Percentiles rank a stretch among this genome's conserved stretches.
These are phyloP conservation scores for Craniophora ligustri DNA, from an alignment of 2,888 invertebrate genomes.

Conservation along the genomic window DNA sequence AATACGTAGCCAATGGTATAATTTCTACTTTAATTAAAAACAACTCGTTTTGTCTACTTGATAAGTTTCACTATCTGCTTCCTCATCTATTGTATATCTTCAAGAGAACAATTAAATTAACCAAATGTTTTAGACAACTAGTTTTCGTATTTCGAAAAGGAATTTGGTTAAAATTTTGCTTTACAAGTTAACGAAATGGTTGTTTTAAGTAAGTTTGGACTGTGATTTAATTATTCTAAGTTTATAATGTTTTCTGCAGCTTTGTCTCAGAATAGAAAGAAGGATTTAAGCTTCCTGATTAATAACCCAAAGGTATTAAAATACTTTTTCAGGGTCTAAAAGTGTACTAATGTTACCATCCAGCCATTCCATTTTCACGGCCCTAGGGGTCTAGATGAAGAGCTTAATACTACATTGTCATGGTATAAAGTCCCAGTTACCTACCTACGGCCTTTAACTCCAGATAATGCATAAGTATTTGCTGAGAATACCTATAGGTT, in stretches of 20 bases:
- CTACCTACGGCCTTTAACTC: too few species aligned
- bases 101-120: conserved; percentile 11
- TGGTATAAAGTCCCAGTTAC: too few species aligned
- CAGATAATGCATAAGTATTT: too few species aligned
- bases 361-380: too few species aligned
- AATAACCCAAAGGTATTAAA: too few species aligned
- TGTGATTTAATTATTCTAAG: background rate
- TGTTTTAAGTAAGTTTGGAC: conserved; percentile 25
- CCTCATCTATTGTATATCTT: conserved; percentile 16
- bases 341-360: too few species aligned
- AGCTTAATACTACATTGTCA: too few species aligned
- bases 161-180: conserved; percentile 17
- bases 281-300: too few species aligned
- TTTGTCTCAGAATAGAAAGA: too few species aligned
- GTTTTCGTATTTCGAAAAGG: background rate
- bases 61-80: conserved; percentile 48
- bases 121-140: conserved; percentile 3
- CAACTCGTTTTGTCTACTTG: conserved; percentile 27
- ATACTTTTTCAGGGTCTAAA: too few species aligned
- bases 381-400: too few species aligned
- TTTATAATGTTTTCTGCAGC: background rate
- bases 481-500: too few species aligned
- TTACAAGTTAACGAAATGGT: conserved; percentile 11
- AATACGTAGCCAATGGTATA: conserved; percentile 41
- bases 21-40: conserved; percentile 62